Evolutionary conservation across 2,797 vertebrate genomes (phyloP).

Genomic region (Cercopithecus petaurista): DNA sequence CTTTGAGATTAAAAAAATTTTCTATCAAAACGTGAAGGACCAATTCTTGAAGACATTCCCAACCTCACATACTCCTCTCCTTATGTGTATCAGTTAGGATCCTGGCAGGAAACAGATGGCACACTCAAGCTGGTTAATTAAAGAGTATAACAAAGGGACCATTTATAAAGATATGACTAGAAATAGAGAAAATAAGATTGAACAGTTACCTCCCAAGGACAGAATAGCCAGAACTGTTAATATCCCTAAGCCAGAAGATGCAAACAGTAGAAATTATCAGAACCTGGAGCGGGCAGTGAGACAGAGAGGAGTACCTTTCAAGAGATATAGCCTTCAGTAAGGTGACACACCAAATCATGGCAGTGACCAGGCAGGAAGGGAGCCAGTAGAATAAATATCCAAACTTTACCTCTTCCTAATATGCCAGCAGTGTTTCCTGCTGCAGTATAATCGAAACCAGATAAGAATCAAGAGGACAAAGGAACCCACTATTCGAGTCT

Average conservation of each 20-base stretch:
- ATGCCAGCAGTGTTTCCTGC: neutral
- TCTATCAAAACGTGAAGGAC: neutral
- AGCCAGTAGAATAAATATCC: neutral
- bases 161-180: neutral
- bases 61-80: neutral
- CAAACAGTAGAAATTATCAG: neutral
- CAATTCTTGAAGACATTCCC: neutral
- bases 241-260: neutral
- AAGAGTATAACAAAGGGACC: neutral
- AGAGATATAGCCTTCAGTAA: neutral
- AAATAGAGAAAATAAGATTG: neutral
- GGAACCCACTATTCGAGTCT: neutral
- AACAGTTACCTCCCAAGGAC: neutral
- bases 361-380: neutral
- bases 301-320: neutral
- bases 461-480: neutral
- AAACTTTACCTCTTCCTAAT: neutral
- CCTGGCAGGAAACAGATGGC: slow-evolving; percentile 12
- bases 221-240: neutral
- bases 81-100: neutral
- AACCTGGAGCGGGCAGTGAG: neutral
- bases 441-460: neutral
- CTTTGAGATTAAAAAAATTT: neutral
- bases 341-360: neutral
- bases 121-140: neutral